Percentiles rank a stretch among this genome's conserved stretches.
These are phyloP conservation scores for Dasysyrphus tricinctus DNA, from an alignment of 2,888 invertebrate genomes.

Conservation along the genomic window DNA sequence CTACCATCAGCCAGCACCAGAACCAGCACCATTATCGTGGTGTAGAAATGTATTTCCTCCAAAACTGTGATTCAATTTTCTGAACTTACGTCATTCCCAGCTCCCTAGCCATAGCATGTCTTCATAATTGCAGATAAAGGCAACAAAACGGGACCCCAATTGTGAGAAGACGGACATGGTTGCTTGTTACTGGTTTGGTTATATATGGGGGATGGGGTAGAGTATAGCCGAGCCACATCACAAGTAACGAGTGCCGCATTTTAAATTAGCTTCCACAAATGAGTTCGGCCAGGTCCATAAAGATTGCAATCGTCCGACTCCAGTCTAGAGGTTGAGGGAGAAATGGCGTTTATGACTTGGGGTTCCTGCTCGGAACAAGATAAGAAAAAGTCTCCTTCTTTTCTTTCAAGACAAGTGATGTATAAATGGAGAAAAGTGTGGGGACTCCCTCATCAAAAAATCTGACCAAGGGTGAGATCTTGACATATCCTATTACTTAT, in stretches of 20 bases:
- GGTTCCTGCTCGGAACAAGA: slow-evolving; percentile 57
- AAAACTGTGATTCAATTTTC: slow-evolving; percentile 71
- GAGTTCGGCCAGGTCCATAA: slow-evolving; percentile 71
- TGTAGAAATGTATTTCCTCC: slow-evolving; percentile 60
- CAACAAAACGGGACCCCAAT: slow-evolving; percentile 44
- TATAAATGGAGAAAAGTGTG: background rate
- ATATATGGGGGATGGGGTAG: background rate
- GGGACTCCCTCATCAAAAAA: slow-evolving; percentile 37
- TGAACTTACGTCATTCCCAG: slow-evolving; percentile 58
- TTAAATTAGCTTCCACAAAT: slow-evolving; percentile 75
- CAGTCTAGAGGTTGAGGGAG: background rate
- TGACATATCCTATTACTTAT: slow-evolving; percentile 75
- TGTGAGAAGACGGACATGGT: slow-evolving; percentile 41
- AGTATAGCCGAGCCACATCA: slow-evolving; percentile 37
- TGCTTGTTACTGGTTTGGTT: background rate
- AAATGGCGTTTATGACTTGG: slow-evolving; percentile 50
- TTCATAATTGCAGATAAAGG: slow-evolving; percentile 69
- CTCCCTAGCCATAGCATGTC: slow-evolving; percentile 16
- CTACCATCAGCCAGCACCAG: slow-evolving; percentile 10
- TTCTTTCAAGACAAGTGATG: background rate
- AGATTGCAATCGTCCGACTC: slow-evolving; percentile 66
- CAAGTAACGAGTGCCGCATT: slow-evolving; percentile 73
- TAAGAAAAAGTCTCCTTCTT: slow-evolving; percentile 35
- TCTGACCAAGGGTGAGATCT: slow-evolving; percentile 70
- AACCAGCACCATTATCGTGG: background rate